Evolutionary conservation across 1,140 invertebrate genomes (phyloP).

Genomic region (Neodiprion fabricii): DNA sequence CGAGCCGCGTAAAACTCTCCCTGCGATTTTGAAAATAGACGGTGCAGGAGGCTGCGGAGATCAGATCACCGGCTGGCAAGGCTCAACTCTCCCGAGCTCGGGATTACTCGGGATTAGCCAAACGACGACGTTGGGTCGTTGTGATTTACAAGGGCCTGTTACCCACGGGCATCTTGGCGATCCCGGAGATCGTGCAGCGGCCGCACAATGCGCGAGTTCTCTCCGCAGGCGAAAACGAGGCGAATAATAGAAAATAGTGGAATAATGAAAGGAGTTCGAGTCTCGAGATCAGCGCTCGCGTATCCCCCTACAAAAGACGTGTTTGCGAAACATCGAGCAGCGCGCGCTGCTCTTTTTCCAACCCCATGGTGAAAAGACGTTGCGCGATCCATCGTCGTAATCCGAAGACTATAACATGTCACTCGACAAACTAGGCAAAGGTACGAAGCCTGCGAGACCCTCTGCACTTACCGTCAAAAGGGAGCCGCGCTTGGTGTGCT

Average conservation of each 20-base stretch:
- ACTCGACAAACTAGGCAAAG: no score
- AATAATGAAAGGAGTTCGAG: no score
- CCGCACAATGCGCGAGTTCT: slow-evolving; percentile 36
- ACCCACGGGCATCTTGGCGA: not conserved
- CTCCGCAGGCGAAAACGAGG: not conserved
- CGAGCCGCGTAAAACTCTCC: no score
- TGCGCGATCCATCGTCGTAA: no score
- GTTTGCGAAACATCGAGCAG: slow-evolving; percentile 35
- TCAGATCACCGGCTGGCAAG: slow-evolving; percentile 36
- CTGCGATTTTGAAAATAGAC: not conserved
- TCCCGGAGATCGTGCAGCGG: not conserved
- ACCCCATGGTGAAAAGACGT: not conserved
- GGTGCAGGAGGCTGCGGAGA: no score
- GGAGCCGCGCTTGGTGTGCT: no score
- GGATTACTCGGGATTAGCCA: slow-evolving; percentile 57
- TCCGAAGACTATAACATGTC: no score
- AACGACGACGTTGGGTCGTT: slow-evolving; percentile 49
- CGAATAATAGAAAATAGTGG: not conserved
- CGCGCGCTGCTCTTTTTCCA: slow-evolving; percentile 31
- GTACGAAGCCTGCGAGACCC: no score
- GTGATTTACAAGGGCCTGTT: slow-evolving; percentile 53
- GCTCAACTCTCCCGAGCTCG: slow-evolving; percentile 36
- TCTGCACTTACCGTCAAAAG: no score
- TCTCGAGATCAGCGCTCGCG: not conserved
- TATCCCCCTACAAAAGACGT: slow-evolving; percentile 9